Percentiles rank a stretch among this genome's conserved stretches.
Conservation (phyloP, 2,888 invertebrate species). For the Automeris io region DNA sequence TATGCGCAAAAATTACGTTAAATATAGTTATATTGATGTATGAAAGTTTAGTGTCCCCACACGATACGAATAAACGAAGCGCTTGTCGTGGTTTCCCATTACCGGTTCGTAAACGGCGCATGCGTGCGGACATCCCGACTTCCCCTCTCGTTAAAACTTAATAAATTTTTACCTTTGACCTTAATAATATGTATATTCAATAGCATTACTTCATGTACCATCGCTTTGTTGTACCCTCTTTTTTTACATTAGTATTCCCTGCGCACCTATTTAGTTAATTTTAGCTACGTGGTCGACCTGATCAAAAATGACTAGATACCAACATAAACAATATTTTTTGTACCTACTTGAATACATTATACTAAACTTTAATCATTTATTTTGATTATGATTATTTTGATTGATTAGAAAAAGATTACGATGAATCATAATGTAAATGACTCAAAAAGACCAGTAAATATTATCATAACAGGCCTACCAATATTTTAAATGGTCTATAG, state of each 20-base stretch:
- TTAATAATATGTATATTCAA: slow-evolving; percentile 15
- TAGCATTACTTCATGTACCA: too few relatives aligned
- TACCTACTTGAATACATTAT: too few relatives aligned
- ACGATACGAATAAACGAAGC: slow-evolving; percentile 9
- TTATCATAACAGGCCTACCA: too few relatives aligned
- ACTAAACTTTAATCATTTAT: too few relatives aligned
- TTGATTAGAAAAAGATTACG: too few relatives aligned
- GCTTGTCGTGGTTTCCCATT: slow-evolving; percentile 13
- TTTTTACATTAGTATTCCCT: background rate
- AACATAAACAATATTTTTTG: too few relatives aligned
- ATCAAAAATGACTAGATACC: too few relatives aligned
- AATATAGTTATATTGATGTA: slow-evolving; percentile 25
- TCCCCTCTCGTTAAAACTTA: slow-evolving; percentile 23
- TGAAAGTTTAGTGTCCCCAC: slow-evolving; percentile 16
- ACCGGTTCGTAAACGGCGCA: slow-evolving; percentile 29
- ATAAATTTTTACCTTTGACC: slow-evolving; percentile 19
- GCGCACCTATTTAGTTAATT: background rate
- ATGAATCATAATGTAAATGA: too few relatives aligned
- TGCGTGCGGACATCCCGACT: slow-evolving; percentile 30
- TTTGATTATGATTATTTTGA: too few relatives aligned
- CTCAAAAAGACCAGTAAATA: too few relatives aligned
- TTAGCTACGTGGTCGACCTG: background rate
- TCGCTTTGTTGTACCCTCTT: background rate
- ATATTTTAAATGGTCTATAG: too few relatives aligned
- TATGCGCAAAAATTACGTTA: slow-evolving; percentile 53